These are phyloP conservation scores for Gambelia wislizenii DNA, from an alignment of 2,797 vertebrate species.

Conservation along the genomic window DNA sequence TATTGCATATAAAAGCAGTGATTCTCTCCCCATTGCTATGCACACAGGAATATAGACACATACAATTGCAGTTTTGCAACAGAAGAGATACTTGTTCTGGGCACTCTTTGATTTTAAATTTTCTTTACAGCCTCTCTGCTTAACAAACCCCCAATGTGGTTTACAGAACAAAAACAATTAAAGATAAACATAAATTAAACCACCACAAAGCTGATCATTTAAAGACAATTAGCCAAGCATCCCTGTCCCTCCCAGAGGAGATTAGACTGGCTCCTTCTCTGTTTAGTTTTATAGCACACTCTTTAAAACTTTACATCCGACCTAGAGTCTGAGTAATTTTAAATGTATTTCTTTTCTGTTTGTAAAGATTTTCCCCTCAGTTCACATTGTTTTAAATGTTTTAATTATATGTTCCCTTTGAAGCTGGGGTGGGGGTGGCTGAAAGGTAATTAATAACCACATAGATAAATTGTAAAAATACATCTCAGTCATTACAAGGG, in stretches of 20 bases:
- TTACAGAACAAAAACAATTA: conserved; percentile 3
- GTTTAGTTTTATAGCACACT: background rate
- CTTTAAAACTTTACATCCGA: too few species aligned
- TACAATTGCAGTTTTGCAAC: background rate
- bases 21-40: background rate
- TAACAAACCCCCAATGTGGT: background rate
- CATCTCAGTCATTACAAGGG: background rate
- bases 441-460: background rate
- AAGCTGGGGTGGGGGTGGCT: background rate
- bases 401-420: background rate
- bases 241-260: background rate
- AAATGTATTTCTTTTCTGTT: background rate
- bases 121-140: background rate
- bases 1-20: background rate
- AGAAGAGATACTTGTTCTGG: background rate
- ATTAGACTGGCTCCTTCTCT: background rate
- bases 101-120: background rate
- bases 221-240: background rate
- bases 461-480: background rate
- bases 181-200: background rate
- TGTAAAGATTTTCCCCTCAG: too few species aligned
- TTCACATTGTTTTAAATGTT: background rate
- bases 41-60: too few species aligned
- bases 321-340: background rate
- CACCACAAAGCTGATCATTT: background rate